These are phyloP conservation scores for Drosophila greeni DNA, from an alignment of 2,888 invertebrate genomes.

Conservation along the genomic window DNA sequence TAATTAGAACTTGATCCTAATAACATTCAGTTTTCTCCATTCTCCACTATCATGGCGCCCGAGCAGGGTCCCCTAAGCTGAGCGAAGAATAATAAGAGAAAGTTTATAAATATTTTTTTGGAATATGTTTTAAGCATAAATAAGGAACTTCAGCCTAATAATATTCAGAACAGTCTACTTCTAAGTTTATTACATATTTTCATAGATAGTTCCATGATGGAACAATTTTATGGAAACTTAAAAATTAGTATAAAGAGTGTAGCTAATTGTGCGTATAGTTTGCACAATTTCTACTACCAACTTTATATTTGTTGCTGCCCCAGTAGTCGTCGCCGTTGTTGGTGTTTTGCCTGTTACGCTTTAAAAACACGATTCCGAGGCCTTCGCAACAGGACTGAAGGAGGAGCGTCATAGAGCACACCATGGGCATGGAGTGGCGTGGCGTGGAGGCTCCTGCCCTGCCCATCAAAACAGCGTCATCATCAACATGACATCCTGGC, in stretches of 20 bases:
- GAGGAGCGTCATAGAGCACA: slow-evolving; percentile 6
- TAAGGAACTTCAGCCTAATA: too few relatives aligned
- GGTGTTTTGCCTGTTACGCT: slow-evolving; percentile 24
- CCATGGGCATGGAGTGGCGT: not conserved
- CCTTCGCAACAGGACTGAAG: slow-evolving; percentile 20
- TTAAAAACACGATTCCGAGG: slow-evolving; percentile 34
- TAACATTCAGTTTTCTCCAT: slow-evolving; percentile 56
- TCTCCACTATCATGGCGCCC: slow-evolving; percentile 44
- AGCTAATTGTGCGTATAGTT: not conserved
- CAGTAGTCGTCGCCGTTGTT: slow-evolving; percentile 15
- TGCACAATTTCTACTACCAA: not conserved
- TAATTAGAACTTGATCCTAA: too few relatives aligned
- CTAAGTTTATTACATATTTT: too few relatives aligned
- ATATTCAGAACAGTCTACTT: too few relatives aligned
- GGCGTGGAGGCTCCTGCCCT: not conserved
- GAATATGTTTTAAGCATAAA: not conserved
- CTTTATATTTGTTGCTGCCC: slow-evolving; percentile 32
- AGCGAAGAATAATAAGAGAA: not conserved
- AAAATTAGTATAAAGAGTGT: not conserved
- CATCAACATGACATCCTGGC: slow-evolving; percentile 43
- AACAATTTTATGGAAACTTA: not conserved
- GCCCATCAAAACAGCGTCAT: slow-evolving; percentile 38
- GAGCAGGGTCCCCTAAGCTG: slow-evolving; percentile 12
- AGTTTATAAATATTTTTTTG: not conserved
- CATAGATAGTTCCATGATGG: too few relatives aligned